A percentile compares a stretch with the other conserved stretches of the same genome.
Evolutionary conservation across 1,140 invertebrate species (phyloP).

Genomic region (Nixonia krombeini): DNA sequence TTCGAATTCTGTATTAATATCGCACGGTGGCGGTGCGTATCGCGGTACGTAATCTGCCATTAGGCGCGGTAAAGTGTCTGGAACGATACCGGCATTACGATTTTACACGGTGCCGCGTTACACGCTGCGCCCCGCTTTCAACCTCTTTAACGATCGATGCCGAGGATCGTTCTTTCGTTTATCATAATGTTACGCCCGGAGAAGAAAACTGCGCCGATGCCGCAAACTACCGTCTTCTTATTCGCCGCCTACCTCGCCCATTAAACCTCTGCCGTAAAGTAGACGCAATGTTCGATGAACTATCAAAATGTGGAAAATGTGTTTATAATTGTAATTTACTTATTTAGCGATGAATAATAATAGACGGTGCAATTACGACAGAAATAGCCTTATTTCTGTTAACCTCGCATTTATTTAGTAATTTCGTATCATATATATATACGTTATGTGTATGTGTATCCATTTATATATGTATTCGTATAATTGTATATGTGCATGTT

Average conservation of each 20-base stretch:
- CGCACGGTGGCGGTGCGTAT: background rate
- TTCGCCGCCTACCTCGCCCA: background rate
- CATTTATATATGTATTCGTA: too few relatives aligned
- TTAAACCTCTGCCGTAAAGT: conserved; percentile 1
- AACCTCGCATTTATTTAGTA: too few relatives aligned
- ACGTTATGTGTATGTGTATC: too few relatives aligned
- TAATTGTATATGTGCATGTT: too few relatives aligned
- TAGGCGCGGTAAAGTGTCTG: conserved; percentile 8
- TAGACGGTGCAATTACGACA: too few relatives aligned
- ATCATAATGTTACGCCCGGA: background rate
- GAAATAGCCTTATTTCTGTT: too few relatives aligned
- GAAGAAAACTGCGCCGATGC: background rate
- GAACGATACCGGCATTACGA: conserved; percentile 1
- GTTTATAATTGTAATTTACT: too few relatives aligned
- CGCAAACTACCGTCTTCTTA: background rate
- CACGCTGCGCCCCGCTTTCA: background rate
- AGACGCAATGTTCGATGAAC: background rate
- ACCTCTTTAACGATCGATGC: background rate
- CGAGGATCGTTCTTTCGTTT: background rate
- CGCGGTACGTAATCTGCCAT: conserved; percentile 3
- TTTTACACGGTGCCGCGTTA: background rate
- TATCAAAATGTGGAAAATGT: too few relatives aligned
- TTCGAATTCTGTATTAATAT: conserved; percentile 7
- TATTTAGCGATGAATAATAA: too few relatives aligned
- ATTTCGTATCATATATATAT: too few relatives aligned